Percentiles rank a stretch among this genome's conserved stretches.
Conservation (phyloP, 2,888 invertebrate genomes). For the Tenodera sinensis region DNA sequence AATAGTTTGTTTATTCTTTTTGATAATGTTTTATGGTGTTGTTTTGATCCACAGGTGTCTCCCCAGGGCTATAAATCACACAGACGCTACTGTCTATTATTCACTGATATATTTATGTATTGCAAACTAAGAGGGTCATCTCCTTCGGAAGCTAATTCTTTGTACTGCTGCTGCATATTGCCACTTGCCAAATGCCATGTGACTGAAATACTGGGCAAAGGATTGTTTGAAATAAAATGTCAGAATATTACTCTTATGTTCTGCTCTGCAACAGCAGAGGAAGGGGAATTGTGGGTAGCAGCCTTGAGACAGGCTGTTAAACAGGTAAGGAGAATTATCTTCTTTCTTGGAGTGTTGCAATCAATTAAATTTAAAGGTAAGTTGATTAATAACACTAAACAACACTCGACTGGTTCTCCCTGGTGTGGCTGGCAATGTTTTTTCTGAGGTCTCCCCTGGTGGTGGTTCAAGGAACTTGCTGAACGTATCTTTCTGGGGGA, state of each 20-base stretch:
- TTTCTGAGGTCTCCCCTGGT: no score
- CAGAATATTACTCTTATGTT: conserved; percentile 56
- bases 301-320: conserved; percentile 54
- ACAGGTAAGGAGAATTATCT: conserved; percentile 39
- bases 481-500: no score
- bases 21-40: no score
- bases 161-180: conserved; percentile 63
- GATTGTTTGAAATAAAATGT: conserved; percentile 59
- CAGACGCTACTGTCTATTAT: conserved; percentile 64
- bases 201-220: conserved; percentile 54
- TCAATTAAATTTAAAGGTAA: no score
- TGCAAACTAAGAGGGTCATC: conserved; percentile 60
- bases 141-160: conserved; percentile 54
- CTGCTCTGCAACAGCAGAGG: conserved; percentile 52
- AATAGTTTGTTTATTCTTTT: no score
- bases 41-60: conserved; percentile 33
- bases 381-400: no score
- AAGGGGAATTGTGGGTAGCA: conserved; percentile 56
- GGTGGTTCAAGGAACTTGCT: no score
- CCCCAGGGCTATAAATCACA: conserved; percentile 38
- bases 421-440: no score
- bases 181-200: conserved; percentile 68
- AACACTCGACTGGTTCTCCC: no score
- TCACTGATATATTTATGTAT: conserved; percentile 70
- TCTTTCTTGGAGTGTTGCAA: no score